Conservation (phyloP, 2,797 vertebrate genomes). For the Rhabdomys pumilio region DNA sequence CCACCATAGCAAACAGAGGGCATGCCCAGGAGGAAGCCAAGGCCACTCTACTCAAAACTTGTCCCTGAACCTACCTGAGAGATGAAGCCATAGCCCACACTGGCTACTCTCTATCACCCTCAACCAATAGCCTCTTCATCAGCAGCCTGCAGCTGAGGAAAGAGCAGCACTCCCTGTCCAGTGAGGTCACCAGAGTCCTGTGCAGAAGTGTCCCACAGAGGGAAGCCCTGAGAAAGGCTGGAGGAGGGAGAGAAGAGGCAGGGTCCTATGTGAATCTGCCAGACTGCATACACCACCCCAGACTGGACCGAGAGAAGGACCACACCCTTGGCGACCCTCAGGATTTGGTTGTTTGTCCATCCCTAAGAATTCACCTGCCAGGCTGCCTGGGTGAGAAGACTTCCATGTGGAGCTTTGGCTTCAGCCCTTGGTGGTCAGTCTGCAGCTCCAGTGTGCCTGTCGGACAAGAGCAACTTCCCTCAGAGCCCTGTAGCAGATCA, state of each 20-base stretch:
- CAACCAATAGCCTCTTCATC: not conserved
- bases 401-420: rapidly evolving
- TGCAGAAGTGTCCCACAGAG: not conserved
- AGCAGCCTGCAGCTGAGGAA: not conserved
- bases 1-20: not conserved
- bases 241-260: not conserved
- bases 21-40: not conserved
- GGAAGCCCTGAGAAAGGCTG: not conserved
- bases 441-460: not conserved
- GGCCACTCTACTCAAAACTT: not conserved
- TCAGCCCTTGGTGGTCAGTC: rapidly evolving
- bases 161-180: not conserved
- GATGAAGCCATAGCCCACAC: not conserved
- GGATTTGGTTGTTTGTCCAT: not conserved
- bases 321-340: not conserved
- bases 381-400: rapidly evolving
- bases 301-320: not conserved
- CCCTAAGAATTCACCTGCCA: not conserved
- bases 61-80: not conserved
- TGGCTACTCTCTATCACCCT: not conserved
- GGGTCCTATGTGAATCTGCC: not conserved
- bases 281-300: rapidly evolving
- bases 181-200: not conserved
- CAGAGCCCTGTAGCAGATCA: rapidly evolving
- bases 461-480: rapidly evolving